Evolutionary conservation across 2,888 invertebrate species (phyloP).

Genomic region (Lissonota sp.): DNA sequence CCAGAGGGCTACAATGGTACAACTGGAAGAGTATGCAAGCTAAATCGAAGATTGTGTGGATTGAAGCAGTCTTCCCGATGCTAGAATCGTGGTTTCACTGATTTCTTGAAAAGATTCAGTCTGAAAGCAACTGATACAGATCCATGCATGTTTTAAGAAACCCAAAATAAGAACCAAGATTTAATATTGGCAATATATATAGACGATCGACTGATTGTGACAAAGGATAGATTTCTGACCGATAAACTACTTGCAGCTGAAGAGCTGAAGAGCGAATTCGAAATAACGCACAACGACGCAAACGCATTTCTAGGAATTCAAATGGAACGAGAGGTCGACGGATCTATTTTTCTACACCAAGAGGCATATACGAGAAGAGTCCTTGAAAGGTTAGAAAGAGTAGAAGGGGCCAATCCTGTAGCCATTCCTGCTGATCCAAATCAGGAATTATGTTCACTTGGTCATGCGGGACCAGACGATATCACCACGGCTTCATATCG

Average conservation of each 20-base stretch:
- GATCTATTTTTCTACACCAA: conserved; percentile 58
- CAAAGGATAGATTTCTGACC: conserved; percentile 47
- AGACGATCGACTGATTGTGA: conserved; percentile 66
- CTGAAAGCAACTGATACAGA: conserved; percentile 67
- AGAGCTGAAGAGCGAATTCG: conserved; percentile 41
- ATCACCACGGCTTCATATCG: conserved; percentile 37
- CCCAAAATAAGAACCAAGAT: conserved; percentile 27
- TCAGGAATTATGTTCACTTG: conserved; percentile 28
- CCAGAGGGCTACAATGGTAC: conserved; percentile 76
- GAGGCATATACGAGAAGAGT: conserved; percentile 47
- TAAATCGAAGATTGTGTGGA: conserved; percentile 78
- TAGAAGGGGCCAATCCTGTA: conserved; percentile 66
- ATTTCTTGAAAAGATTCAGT: conserved; percentile 68
- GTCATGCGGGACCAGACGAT: no score
- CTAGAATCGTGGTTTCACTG: conserved; percentile 76
- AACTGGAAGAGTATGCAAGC: conserved; percentile 71
- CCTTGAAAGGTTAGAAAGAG: conserved; percentile 50
- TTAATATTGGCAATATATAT: conserved; percentile 64
- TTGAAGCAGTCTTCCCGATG: conserved; percentile 78
- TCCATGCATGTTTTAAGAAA: conserved; percentile 68
- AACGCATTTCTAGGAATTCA: conserved; percentile 65
- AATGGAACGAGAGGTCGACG: conserved; percentile 45
- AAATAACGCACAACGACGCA: conserved; percentile 40
- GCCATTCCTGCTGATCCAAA: conserved; percentile 63
- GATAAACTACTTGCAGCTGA: conserved; percentile 28